These are phyloP conservation scores for Brachionichthys hirsutus DNA, from an alignment of 2,113 vertebrate species.

Conservation along the genomic window DNA sequence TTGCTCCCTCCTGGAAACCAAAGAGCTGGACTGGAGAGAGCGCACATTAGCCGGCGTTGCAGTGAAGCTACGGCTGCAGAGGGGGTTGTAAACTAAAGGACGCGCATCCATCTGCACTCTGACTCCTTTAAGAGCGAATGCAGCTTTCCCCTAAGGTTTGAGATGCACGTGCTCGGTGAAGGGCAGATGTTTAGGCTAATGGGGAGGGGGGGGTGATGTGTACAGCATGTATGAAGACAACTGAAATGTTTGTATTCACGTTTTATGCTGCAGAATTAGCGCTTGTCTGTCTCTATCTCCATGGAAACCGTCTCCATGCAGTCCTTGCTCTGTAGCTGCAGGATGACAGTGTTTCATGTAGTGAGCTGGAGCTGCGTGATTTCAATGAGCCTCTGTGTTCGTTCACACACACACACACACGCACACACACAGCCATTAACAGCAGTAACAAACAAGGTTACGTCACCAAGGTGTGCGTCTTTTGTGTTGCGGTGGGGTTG, in stretches of 20 bases:
- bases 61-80: conserved; percentile 52
- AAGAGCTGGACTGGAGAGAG: conserved; percentile 20
- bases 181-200: conserved; percentile 37
- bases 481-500: conserved; percentile 7
- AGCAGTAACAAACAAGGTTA: conserved; percentile 67
- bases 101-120: conserved; percentile 48
- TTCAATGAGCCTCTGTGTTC: conserved; percentile 33
- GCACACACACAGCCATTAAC: conserved; percentile 45
- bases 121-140: conserved; percentile 49
- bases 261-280: neutral
- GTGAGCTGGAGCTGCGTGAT: conserved; percentile 18
- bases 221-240: neutral
- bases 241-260: neutral
- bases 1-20: conserved; percentile 3
- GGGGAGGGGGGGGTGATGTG: conserved; percentile 19
- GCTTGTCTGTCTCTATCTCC: neutral
- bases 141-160: conserved; percentile 39
- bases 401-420: conserved; percentile 16
- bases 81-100: conserved; percentile 68
- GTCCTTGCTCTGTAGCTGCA: conserved; percentile 3
- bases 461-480: conserved; percentile 7
- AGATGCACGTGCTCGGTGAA: conserved; percentile 31
- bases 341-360: conserved; percentile 25
- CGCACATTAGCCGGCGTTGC: conserved; percentile 52
- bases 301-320: conserved; percentile 6